phyloP scores from a whole-genome alignment of 2,797 vertebrate species.

The Lindbergichthys nudifrons region DNA sequence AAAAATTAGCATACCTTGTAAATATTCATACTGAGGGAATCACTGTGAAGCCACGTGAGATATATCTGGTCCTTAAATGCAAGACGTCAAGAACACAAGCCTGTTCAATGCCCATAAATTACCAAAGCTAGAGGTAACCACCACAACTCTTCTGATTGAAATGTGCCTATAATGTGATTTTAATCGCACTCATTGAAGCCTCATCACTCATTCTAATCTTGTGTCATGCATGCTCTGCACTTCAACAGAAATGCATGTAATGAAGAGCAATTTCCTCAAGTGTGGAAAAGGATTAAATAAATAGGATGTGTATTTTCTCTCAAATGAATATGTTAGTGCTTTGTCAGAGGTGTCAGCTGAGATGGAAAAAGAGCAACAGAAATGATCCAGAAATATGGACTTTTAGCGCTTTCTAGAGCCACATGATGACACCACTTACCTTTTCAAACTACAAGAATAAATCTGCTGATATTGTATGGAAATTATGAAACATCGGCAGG shows the following conservation, averaged over 20 bases:
- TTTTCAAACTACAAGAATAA: slow-evolving; percentile 12
- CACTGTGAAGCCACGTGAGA: slow-evolving; percentile 41
- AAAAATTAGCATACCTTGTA: slow-evolving; percentile 65
- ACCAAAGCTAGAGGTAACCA: slow-evolving; percentile 38
- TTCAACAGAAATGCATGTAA: slow-evolving; percentile 12
- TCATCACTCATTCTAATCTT: slow-evolving; percentile 69
- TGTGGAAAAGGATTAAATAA: slow-evolving; percentile 11
- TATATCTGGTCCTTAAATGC: slow-evolving; percentile 32
- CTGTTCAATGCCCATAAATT: slow-evolving; percentile 55
- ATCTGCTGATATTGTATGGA: slow-evolving; percentile 28
- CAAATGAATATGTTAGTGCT: neutral
- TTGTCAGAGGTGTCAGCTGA: neutral
- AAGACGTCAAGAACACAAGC: slow-evolving; percentile 28
- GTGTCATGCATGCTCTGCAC: neutral
- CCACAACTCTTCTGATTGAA: slow-evolving; percentile 54
- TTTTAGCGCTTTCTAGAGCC: neutral
- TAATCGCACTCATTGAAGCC: slow-evolving; percentile 65
- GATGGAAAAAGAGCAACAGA: neutral
- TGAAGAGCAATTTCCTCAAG: slow-evolving; percentile 19
- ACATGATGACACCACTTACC: slow-evolving; percentile 14
- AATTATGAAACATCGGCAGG: slow-evolving; percentile 1
- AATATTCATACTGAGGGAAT: slow-evolving; percentile 76
- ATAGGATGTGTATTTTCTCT: neutral
- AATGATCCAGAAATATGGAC: neutral
- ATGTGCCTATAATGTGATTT: slow-evolving; percentile 72